Percentiles rank a stretch among this genome's conserved stretches.
These are phyloP conservation scores for Genyomyrus donnyi DNA, from an alignment of 2,113 vertebrate species.

Conservation along the genomic window DNA sequence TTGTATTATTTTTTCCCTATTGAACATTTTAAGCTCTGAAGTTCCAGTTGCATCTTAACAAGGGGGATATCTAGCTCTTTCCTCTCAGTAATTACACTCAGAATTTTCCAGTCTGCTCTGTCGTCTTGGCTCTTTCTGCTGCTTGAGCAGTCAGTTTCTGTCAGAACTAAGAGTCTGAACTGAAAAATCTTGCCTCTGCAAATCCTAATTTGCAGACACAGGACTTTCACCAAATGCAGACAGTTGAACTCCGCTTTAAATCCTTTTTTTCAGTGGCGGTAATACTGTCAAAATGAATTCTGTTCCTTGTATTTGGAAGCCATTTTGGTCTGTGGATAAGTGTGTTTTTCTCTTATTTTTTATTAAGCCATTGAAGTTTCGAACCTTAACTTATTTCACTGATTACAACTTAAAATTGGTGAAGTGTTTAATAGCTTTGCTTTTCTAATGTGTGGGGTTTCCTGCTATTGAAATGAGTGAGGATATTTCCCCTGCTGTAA, in stretches of 20 bases:
- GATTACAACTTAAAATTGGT: neutral
- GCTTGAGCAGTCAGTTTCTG: neutral
- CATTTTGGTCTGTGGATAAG: neutral
- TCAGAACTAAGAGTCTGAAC: neutral
- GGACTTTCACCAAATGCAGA: neutral
- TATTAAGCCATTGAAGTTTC: neutral
- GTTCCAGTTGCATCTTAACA: conserved; percentile 22
- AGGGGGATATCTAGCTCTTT: neutral
- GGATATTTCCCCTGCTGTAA: conserved; percentile 29
- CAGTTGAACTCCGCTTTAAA: neutral
- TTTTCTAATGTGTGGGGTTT: conserved; percentile 47
- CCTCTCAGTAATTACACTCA: neutral
- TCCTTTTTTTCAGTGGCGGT: neutral
- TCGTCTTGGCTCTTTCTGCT: neutral
- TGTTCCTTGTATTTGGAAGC: neutral
- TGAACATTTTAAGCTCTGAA: neutral
- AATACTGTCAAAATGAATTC: neutral
- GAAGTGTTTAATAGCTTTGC: conserved; percentile 24
- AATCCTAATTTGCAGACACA: neutral
- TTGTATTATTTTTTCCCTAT: neutral
- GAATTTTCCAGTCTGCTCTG: neutral
- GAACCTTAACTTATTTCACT: neutral
- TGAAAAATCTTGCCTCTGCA: neutral
- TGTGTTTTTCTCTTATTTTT: neutral
- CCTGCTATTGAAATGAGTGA: conserved; percentile 19